Evolutionary conservation across 1,140 invertebrate species (phyloP).

Genomic region (Cotesia typhae): DNA sequence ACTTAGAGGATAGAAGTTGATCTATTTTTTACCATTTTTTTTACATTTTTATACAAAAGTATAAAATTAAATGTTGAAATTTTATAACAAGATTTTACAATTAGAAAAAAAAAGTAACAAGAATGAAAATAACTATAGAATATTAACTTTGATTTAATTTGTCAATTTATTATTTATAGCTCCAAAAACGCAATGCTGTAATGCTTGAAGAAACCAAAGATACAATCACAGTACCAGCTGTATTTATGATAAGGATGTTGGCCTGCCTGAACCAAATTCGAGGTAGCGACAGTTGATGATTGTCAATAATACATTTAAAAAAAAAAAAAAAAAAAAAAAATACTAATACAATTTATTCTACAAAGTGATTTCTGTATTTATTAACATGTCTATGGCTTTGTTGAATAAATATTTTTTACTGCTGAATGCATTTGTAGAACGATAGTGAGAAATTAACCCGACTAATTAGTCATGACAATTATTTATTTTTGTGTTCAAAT

Average conservation of each 20-base stretch:
- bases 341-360: conserved; percentile 2
- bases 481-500: too few species aligned
- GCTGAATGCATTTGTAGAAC: too few species aligned
- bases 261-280: conserved; percentile 80
- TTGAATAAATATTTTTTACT: conserved; percentile 3
- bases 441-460: too few species aligned
- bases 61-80: too few species aligned
- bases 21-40: too few species aligned
- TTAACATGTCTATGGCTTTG: conserved; percentile 24
- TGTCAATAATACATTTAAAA: conserved; percentile 27
- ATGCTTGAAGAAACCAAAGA: conserved; percentile 91
- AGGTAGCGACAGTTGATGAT: conserved; percentile 62
- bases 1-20: too few species aligned
- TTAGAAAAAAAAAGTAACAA: too few species aligned
- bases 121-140: background rate
- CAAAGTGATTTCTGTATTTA: conserved; percentile 1
- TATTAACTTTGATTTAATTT: conserved; percentile 3
- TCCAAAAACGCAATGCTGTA: conserved; percentile 83
- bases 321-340: background rate
- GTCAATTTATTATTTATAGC: conserved; percentile 66
- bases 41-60: too few species aligned
- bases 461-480: too few species aligned
- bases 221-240: conserved; percentile 88
- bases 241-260: conserved; percentile 88
- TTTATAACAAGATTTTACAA: too few species aligned